Evolutionary conservation across 2,888 invertebrate species (phyloP), one percentile per base, ranked within the genome.

Genomic region (Uropetala carovei): DNA sequence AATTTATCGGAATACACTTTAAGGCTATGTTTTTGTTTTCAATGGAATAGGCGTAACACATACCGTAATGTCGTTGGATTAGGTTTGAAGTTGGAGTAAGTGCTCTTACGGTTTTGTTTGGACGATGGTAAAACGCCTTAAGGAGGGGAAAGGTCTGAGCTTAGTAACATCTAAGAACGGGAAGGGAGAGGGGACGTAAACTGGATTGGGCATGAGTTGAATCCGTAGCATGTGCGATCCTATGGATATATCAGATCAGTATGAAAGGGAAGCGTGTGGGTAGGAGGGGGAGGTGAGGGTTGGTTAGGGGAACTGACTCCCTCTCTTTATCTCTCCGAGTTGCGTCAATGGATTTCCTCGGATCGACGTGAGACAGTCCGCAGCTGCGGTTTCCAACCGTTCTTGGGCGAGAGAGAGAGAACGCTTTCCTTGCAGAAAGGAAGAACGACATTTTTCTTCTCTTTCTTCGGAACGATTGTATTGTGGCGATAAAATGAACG

Each of bases 371-470:
- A 27, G 75, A 75, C 75, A 27, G 27, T 27, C 75, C 14, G 27
- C 75, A 75, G 75, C 75, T 75, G 75, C 75, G 75, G 75, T 75
- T 27, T n/a, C 68, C 18, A 68, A 68, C n/a, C 43, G 43, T 43
- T 43, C 43, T 43, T 43, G 43, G 43, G 75, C 75, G 10, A 75
- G 22, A 22, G 22, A n/a, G 68, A 68, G 18, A 68, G 5, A 75
- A 75, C 68, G 68, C n/a, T n/a, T 27, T 27, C 11, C 22, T 75
- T 14, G 4, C 27, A 10, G 18, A 13, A 9, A 9, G 11, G 27
- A 27, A 18, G 27, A 75, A 75, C 75, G 43, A 43, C 27, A 27
- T 75, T 75, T 75, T 75, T 75, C 75, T 75, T 75, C 27, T 27
- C 75, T 27, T 27, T 27, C 9, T 43, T 43, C 43, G 43, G 43